These are phyloP conservation scores for Calameuta filiformis DNA, from an alignment of 2,888 invertebrate species.

Conservation along the genomic window DNA sequence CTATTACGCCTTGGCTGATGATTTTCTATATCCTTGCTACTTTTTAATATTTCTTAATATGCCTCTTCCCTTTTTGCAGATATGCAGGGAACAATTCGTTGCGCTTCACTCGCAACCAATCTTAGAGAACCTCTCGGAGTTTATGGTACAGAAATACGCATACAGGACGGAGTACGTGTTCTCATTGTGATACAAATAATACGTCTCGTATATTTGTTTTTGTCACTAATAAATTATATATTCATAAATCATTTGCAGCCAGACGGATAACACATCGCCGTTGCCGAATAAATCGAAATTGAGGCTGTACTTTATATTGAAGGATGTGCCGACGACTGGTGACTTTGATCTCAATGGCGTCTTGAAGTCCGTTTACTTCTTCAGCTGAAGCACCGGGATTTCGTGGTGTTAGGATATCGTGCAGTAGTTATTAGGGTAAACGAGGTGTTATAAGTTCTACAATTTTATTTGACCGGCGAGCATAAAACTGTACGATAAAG, in stretches of 20 bases:
- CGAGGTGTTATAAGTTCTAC: background rate
- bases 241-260: background rate
- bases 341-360: slow-evolving; percentile 81
- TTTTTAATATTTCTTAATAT: background rate
- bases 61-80: slow-evolving; percentile 67
- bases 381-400: slow-evolving; percentile 71
- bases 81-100: slow-evolving; percentile 98
- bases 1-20: background rate
- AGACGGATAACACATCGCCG: background rate
- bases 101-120: slow-evolving; percentile 93
- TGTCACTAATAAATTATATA: background rate
- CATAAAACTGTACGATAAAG: too few species aligned
- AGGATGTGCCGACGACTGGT: slow-evolving; percentile 79
- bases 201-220: background rate
- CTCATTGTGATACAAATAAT: background rate
- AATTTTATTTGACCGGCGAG: too few species aligned
- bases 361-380: slow-evolving; percentile 85
- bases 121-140: slow-evolving; percentile 84
- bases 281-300: background rate
- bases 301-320: slow-evolving; percentile 62
- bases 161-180: slow-evolving; percentile 69
- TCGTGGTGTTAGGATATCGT: background rate
- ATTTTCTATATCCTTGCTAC: background rate
- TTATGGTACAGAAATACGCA: slow-evolving; percentile 77
- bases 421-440: background rate